A percentile compares a stretch with the other conserved stretches of the same genome.
These are phyloP conservation scores for Agrotis segetum DNA, from an alignment of 2,888 invertebrate genomes.

Conservation along the genomic window DNA sequence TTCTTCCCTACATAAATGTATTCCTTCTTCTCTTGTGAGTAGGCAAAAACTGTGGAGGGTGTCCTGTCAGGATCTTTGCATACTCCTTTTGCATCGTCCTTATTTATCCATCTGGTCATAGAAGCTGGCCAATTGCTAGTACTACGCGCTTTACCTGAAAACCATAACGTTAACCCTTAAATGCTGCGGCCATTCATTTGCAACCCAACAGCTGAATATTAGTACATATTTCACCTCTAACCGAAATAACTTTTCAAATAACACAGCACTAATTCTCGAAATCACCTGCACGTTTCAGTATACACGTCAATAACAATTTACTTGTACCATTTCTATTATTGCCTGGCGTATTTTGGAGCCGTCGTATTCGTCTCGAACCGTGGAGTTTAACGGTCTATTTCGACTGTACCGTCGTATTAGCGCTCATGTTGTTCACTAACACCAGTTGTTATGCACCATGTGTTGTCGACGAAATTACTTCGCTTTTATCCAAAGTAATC, in stretches of 20 bases:
- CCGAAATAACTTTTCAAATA: constrained; percentile 43
- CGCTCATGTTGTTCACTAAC: constrained; percentile 71
- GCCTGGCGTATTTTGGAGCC: constrained; percentile 66
- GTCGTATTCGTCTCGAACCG: constrained; percentile 77
- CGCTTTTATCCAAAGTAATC: constrained; percentile 41
- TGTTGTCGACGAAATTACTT: constrained; percentile 56
- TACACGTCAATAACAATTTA: constrained; percentile 79
- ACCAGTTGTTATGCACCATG: constrained; percentile 61
- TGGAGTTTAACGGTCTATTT: constrained; percentile 85
- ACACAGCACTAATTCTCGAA: constrained; percentile 49
- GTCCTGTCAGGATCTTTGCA: too few species aligned
- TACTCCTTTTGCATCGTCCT: too few species aligned
- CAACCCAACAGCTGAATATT: not conserved
- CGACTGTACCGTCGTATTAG: constrained; percentile 69
- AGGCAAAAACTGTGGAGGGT: too few species aligned
- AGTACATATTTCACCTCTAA: constrained; percentile 11
- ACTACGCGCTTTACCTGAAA: too few species aligned
- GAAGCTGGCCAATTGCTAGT: too few species aligned
- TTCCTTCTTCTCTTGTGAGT: too few species aligned
- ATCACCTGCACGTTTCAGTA: constrained; percentile 53
- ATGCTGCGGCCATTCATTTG: not conserved
- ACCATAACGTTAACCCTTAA: constrained; percentile 2
- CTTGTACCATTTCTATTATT: constrained; percentile 70
- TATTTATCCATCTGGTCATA: too few species aligned
- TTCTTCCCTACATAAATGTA: too few species aligned